A percentile compares a stretch with the other conserved stretches of the same genome.
Conservation (phyloP, 2,888 invertebrate species). For the Selenia dentaria region DNA sequence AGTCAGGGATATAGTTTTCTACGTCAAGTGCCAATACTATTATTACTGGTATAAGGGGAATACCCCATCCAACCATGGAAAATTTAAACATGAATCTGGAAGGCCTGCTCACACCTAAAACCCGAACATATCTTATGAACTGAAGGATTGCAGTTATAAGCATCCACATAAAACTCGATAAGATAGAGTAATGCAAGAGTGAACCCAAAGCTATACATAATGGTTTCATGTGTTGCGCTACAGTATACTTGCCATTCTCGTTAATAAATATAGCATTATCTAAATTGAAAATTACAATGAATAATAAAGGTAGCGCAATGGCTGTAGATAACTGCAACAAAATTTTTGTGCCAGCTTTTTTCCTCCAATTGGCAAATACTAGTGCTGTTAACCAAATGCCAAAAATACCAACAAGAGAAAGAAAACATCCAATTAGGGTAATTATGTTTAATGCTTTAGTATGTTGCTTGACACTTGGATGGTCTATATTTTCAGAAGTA, state of each 20-base stretch:
- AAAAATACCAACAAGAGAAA: slow-evolving; percentile 84
- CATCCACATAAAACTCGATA: slow-evolving; percentile 90
- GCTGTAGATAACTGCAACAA: slow-evolving; percentile 87
- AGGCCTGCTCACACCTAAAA: slow-evolving; percentile 84
- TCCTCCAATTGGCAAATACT: slow-evolving; percentile 85
- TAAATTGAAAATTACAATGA: slow-evolving; percentile 67
- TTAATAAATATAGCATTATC: slow-evolving; percentile 53
- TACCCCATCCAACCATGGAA: slow-evolving; percentile 86
- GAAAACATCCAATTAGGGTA: slow-evolving; percentile 82
- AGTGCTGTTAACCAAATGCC: slow-evolving; percentile 85
- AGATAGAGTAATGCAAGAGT: slow-evolving; percentile 86
- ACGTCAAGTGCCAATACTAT: slow-evolving; percentile 69
- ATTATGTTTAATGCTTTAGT: slow-evolving; percentile 80
- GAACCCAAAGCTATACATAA: slow-evolving; percentile 86
- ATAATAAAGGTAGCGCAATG: slow-evolving; percentile 84
- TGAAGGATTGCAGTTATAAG: slow-evolving; percentile 87
- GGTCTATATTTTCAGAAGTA: slow-evolving; percentile 28
- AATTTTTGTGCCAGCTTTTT: slow-evolving; percentile 86
- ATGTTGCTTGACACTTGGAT: slow-evolving; percentile 49
- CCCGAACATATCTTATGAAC: slow-evolving; percentile 88
- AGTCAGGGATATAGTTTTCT: slow-evolving; percentile 70
- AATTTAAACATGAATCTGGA: slow-evolving; percentile 86
- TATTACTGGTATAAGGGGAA: slow-evolving; percentile 83
- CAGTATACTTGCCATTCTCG: slow-evolving; percentile 41
- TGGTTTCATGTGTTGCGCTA: slow-evolving; percentile 48